Evolutionary conservation across 2,888 invertebrate genomes (phyloP).

Genomic region (Pristionchus mayeri): DNA sequence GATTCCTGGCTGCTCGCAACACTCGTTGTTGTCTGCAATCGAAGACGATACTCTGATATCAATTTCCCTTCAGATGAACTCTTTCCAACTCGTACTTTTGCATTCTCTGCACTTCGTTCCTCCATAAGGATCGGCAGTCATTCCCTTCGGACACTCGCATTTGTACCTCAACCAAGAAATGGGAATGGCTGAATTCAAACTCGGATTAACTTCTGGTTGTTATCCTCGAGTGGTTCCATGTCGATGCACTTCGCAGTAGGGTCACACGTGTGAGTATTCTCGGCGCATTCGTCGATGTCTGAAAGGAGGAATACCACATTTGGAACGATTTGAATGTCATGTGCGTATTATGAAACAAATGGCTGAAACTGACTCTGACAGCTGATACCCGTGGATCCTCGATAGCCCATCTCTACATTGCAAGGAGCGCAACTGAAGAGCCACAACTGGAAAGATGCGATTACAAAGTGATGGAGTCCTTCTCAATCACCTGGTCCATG

Average conservation of each 20-base stretch:
- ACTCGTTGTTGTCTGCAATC: slow-evolving; percentile 47
- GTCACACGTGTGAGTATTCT: slow-evolving; percentile 19
- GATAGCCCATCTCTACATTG: slow-evolving; percentile 12
- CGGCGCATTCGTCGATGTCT: slow-evolving; percentile 46
- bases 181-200: background rate
- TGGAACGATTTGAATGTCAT: no score
- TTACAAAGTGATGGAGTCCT: background rate
- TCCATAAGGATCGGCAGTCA: slow-evolving; percentile 3
- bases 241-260: slow-evolving; percentile 11
- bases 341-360: background rate
- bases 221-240: slow-evolving; percentile 37
- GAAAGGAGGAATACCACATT: no score
- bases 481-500: background rate
- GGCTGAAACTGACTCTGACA: background rate
- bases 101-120: slow-evolving; percentile 17
- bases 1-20: slow-evolving; percentile 7
- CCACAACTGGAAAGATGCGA: background rate
- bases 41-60: background rate
- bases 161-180: background rate
- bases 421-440: slow-evolving; percentile 21
- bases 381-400: slow-evolving; percentile 5
- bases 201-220: background rate
- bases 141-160: slow-evolving; percentile 44
- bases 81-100: background rate
- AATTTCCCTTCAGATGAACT: no score